phyloP scores from a whole-genome alignment of 2,888 invertebrate species.

The Piscicola geometra region DNA sequence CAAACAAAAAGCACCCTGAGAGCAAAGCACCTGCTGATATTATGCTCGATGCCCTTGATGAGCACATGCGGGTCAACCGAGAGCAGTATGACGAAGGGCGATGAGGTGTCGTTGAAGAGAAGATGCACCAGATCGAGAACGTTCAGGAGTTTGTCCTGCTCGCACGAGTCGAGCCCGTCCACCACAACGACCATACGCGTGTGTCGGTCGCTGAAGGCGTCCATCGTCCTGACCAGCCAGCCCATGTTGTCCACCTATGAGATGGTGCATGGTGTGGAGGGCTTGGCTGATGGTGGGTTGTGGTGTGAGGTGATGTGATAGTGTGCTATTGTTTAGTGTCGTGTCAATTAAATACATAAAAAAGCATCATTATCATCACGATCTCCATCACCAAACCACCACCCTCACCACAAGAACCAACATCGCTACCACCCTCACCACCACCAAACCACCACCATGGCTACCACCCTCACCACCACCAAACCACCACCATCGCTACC shows the following conservation, averaged over 20 bases:
- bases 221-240: conserved; percentile 79
- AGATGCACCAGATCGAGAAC: conserved; percentile 89
- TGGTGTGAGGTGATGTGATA: not conserved
- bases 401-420: no score
- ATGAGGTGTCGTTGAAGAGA: conserved; percentile 84
- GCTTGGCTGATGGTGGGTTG: no score
- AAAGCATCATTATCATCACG: no score
- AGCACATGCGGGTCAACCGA: conserved; percentile 98
- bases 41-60: conserved; percentile 69
- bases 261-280: not conserved
- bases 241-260: conserved; percentile 71
- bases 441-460: no score
- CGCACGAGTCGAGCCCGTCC: conserved; percentile 94
- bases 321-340: not conserved
- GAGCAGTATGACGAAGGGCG: conserved; percentile 89
- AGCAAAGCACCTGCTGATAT: conserved; percentile 44
- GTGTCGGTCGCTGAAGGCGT: conserved; percentile 83
- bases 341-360: no score
- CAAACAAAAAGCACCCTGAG: no score
- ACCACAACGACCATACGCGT: conserved; percentile 90
- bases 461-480: no score
- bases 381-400: no score
- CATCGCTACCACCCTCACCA: no score
- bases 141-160: conserved; percentile 87
- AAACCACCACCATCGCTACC: no score